Evolutionary conservation across 2,797 vertebrate species (phyloP).

Genomic region (Xiphorhynchus erythropygius): DNA sequence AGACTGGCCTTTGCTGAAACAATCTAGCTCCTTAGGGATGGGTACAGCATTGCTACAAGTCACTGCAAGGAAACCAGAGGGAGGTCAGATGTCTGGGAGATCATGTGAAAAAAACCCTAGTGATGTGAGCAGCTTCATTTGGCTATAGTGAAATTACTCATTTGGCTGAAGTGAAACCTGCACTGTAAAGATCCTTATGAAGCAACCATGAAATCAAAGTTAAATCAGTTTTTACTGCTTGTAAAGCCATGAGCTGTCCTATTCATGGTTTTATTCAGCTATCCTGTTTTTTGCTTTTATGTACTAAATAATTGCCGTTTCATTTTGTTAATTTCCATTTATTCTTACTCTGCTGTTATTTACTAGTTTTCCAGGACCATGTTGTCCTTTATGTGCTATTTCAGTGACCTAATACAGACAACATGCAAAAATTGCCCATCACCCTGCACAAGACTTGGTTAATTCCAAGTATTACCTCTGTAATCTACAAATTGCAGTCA

Average conservation of each 20-base stretch:
- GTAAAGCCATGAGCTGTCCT: not conserved
- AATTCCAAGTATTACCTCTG: not conserved
- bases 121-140: not conserved
- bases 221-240: not conserved
- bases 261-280: not conserved
- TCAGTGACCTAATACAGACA: not conserved
- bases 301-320: not conserved
- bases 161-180: not conserved
- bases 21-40: not conserved
- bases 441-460: not conserved
- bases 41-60: not conserved
- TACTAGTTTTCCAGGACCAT: not conserved
- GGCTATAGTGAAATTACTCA: not conserved
- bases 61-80: not conserved
- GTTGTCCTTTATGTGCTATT: not conserved
- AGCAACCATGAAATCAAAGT: not conserved
- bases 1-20: not conserved
- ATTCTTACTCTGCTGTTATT: not conserved
- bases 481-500: not conserved
- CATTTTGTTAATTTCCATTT: not conserved
- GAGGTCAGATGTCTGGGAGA: not conserved
- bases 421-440: not conserved
- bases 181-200: not conserved
- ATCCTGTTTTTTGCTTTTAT: not conserved
- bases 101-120: not conserved